Base-by-base conservation (phyloP, 1,140 invertebrate species). In the Sitodiplosis mosellana region DNA sequence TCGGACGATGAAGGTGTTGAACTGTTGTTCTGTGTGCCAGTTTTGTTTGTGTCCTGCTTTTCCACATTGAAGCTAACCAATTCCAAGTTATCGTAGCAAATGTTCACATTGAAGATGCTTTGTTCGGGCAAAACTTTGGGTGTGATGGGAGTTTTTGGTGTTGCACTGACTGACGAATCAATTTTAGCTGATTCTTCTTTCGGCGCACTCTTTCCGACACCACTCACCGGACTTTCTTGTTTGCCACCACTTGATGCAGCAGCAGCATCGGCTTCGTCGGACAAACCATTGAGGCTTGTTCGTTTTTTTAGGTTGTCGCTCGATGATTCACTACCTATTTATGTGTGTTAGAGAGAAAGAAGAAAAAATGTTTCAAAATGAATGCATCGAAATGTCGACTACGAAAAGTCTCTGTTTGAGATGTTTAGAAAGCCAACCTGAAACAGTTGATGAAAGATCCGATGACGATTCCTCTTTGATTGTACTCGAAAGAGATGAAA, bases 61-160 rank as follows among this genome's bases (percentile, higher is more conserved):
- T 27, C 10, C 27, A 27, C 27, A 10, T 10, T 27, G 10, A 27
- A 27, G 10, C 10, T 5, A 27, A 27, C 27, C 27, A 27, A 27
- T 27, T 27, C 27, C 27, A 10, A 27, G 10, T 27, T 27, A 36
- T 38, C 17, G 22, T 36, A 38, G 17, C 15, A n/a, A 5, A 48
- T 17, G 20, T 36, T 48, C n/a, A 33, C 46, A 48, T 48, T 38
- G 11, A 19, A 48, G 4, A 36, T 38, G 12, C 17, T 27, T 41
- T 48, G 17, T 14, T 18, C 21, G 1, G 46, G 38, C n/a, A 15
- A 10, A 19, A 38, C 19, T 18, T 17, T 17, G 15, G 38, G n/a
- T n/a, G n/a, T 21, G 8, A 12, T 10, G 2, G 36, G 5, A 6
- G 15, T 33, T 7, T 48, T 36, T 10, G 18, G 19, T 48, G n/a